These are phyloP conservation scores for Tenualosa thibaudeaui DNA, from an alignment of 2,797 vertebrate genomes.

Conservation along the genomic window DNA sequence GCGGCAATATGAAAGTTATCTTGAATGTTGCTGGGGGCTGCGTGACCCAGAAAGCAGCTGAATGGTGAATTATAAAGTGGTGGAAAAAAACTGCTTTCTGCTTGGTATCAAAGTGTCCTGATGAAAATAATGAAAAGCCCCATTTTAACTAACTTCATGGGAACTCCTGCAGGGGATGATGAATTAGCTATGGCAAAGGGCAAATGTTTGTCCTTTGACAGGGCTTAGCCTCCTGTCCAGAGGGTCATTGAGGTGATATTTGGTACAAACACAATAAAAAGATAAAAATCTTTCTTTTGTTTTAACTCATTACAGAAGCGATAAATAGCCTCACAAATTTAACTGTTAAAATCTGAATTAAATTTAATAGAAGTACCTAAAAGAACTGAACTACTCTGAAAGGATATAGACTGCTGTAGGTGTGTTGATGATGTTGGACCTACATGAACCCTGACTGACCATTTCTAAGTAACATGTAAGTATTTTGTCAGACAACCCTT, in stretches of 20 bases:
- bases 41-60: conserved; percentile 34
- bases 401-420: neutral
- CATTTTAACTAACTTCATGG: neutral
- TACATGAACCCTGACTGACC: neutral
- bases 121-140: neutral
- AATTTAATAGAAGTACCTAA: neutral
- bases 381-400: neutral
- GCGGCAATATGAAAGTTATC: conserved; percentile 26
- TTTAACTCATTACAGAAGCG: neutral
- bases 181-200: neutral
- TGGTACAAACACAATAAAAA: neutral
- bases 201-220: neutral
- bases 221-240: neutral
- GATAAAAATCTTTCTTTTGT: neutral
- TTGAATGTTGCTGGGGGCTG: conserved; percentile 27
- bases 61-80: neutral
- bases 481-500: too few species aligned
- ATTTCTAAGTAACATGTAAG: neutral
- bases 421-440: neutral
- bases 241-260: neutral
- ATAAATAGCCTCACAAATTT: neutral
- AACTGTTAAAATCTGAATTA: neutral
- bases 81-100: neutral
- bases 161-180: neutral
- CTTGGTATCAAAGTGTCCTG: conserved; percentile 2